phyloP scores from a whole-genome alignment of 2,113 vertebrate species.

The Dicentrarchus labrax region DNA sequence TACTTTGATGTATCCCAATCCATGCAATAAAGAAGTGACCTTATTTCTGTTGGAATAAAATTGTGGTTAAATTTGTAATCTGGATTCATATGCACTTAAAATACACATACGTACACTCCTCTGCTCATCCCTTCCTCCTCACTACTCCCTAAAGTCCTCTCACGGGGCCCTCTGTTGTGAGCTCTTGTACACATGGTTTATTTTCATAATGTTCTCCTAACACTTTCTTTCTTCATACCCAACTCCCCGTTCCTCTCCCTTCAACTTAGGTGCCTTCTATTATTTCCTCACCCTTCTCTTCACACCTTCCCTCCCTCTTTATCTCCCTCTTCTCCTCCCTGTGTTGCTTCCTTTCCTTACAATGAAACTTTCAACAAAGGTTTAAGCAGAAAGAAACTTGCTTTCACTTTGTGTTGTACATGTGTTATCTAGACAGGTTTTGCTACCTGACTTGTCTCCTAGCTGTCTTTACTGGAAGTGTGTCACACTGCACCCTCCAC shows the following conservation, averaged over 20 bases:
- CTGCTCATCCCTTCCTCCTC: not conserved
- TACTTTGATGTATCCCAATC: too few relatives aligned
- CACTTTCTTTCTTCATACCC: not conserved
- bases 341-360: not conserved
- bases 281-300: not conserved
- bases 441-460: not conserved
- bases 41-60: too few relatives aligned
- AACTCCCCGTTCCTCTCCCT: not conserved
- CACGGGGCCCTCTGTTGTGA: not conserved
- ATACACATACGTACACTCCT: not conserved
- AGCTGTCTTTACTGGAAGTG: not conserved
- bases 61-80: too few relatives aligned
- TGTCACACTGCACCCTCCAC: not conserved
- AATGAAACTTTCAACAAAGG: not conserved
- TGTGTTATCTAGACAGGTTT: not conserved
- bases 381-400: not conserved
- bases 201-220: slow-evolving; percentile 4
- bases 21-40: too few relatives aligned
- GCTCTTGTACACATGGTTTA: not conserved
- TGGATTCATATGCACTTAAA: not conserved
- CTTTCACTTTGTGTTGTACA: not conserved
- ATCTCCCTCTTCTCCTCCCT: not conserved
- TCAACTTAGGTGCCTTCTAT: not conserved
- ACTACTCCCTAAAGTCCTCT: not conserved
- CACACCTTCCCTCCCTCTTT: not conserved